These are phyloP conservation scores for Oryzaephilus surinamensis DNA, from an alignment of 1,140 invertebrate genomes.

Conservation along the genomic window DNA sequence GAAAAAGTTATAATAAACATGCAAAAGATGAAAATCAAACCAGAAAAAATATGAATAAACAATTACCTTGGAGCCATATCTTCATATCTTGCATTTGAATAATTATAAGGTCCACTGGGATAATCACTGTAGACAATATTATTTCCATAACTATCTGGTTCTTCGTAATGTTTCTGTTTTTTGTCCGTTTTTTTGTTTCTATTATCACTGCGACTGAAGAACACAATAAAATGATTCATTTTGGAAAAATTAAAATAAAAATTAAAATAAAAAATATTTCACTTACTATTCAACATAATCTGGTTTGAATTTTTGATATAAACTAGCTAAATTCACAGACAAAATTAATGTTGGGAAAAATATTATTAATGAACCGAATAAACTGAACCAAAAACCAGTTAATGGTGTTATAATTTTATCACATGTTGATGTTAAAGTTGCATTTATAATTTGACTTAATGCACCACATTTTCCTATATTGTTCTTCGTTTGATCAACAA, in stretches of 20 bases:
- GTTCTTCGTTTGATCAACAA: conserved; percentile 43
- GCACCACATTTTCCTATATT: conserved; percentile 68
- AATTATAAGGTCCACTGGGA: conserved; percentile 39
- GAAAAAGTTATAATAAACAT: no score
- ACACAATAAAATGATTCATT: conserved; percentile 2
- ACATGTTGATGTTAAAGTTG: conserved; percentile 61
- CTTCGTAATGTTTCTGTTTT: conserved; percentile 28
- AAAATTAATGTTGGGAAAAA: conserved; percentile 72
- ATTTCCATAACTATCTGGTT: conserved; percentile 21
- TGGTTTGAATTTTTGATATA: conserved; percentile 78
- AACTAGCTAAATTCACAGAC: conserved; percentile 61
- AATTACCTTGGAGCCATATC: conserved; percentile 73
- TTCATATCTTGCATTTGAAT: conserved; percentile 52
- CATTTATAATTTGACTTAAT: conserved; percentile 63
- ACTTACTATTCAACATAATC: conserved; percentile 79
- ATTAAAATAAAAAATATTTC: conserved; percentile 20
- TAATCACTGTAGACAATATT: conserved; percentile 39
- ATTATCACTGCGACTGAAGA: conserved; percentile 20
- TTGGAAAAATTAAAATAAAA: conserved; percentile 43
- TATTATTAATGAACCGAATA: conserved; percentile 68
- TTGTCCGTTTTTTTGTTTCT: conserved; percentile 30
- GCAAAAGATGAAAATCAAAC: conserved; percentile 1
- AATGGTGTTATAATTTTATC: conserved; percentile 67
- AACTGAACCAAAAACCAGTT: conserved; percentile 85
- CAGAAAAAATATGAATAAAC: neutral